Evolutionary conservation across 2,797 vertebrate genomes (phyloP).

Genomic region (Sorex maritimensis): DNA sequence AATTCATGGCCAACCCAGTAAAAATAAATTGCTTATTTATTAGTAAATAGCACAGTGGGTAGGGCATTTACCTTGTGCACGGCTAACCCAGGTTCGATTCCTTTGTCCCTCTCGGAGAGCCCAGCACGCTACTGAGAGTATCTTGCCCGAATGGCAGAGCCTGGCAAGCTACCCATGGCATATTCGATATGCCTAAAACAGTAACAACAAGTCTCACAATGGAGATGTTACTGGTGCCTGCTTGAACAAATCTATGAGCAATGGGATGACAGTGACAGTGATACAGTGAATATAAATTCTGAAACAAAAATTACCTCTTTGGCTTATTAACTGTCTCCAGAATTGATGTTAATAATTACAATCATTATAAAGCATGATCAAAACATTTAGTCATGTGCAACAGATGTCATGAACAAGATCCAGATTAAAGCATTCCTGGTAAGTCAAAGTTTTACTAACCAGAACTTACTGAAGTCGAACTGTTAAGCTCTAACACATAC

Average conservation of each 20-base stretch:
- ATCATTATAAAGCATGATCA: not conserved
- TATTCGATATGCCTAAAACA: no score
- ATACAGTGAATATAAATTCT: slow-evolving; percentile 47
- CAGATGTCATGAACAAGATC: not conserved
- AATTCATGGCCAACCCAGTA: slow-evolving; percentile 30
- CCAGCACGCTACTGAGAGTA: no score
- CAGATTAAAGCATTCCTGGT: slow-evolving; percentile 28
- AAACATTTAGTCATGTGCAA: not conserved
- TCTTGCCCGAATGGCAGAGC: no score
- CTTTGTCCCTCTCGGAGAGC: no score
- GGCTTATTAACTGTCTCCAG: slow-evolving; percentile 50
- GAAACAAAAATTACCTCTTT: slow-evolving; percentile 56
- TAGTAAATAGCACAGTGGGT: slow-evolving; percentile 37
- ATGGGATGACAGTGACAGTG: no score
- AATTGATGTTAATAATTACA: slow-evolving; percentile 55
- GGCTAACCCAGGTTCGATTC: no score
- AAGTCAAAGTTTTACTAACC: not conserved
- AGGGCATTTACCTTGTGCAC: no score
- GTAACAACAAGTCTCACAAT: no score
- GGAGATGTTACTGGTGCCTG: no score
- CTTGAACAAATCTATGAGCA: no score
- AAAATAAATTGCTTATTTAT: slow-evolving; percentile 68
- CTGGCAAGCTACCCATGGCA: no score
- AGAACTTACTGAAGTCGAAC: slow-evolving; percentile 19
- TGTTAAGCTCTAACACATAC: not conserved